Evolutionary conservation across 2,888 invertebrate genomes (phyloP), one percentile per base, ranked within the genome.

Genomic region (Diarsia rubi): DNA sequence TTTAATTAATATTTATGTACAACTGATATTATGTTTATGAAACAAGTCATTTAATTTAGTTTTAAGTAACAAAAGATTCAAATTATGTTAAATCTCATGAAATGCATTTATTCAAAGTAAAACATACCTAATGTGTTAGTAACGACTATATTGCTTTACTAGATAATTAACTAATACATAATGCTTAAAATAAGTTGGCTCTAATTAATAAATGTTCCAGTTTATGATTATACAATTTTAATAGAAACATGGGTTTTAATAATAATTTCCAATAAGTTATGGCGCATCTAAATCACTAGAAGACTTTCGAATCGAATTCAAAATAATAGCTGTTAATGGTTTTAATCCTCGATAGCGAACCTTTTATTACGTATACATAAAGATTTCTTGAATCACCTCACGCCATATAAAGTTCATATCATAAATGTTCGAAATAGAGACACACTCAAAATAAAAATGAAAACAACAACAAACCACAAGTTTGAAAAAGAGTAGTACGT

Each of bases 1-100:
- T 68, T 60, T 45, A 31, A 69, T 62, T 69, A 72, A 52, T 62
- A 78, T 69, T 19, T 83, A 24, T 82, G 54, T 75, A 78, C 59
- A 78, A 73, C 60, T 49, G 45, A 69, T 57, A 69, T 69, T 75
- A 79, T 74, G 49, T 70, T 73, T 67, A 82, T 60, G 12, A 72
- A 79, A 54, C 71, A 77, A 84, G 84, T 86, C 86, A 86, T 83
- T 66, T 75, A 73, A 65, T 78, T 75, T 80, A 83, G 75, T 68
- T 49, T 44, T 85, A 83, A 83, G 83, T 67, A 75, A 71, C 60
- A 68, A 69, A 78, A 74, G 45, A 82, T 69, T 76, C 67, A 76
- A 83, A 75, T 66, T 64, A 76, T 75, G 68, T 73, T 75, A 65
- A 75, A 86, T 83, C 84, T 86, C 84, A 81, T 62, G 37, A 59